phyloP scores from a whole-genome alignment of 2,888 invertebrate genomes.

The Mamestra brassicae region DNA sequence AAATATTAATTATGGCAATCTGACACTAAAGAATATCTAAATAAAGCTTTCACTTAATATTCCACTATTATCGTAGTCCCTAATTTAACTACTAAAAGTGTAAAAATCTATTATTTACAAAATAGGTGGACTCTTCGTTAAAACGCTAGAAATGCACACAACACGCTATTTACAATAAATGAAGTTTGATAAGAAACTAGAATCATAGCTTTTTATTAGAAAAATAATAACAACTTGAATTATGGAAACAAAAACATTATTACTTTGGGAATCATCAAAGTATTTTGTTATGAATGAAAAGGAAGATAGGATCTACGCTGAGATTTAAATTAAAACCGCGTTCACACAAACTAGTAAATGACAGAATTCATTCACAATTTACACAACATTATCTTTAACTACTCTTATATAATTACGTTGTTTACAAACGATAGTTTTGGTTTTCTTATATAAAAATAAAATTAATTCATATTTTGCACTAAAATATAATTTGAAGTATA shows the following conservation, averaged over 20 bases:
- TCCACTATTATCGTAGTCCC: slow-evolving; percentile 72
- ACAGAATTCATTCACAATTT: slow-evolving; percentile 42
- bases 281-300: not conserved
- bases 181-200: slow-evolving; percentile 54
- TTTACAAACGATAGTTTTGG: slow-evolving; percentile 75
- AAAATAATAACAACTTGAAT: slow-evolving; percentile 49
- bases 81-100: slow-evolving; percentile 82
- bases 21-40: slow-evolving; percentile 82
- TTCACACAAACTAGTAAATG: slow-evolving; percentile 37
- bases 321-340: slow-evolving; percentile 15
- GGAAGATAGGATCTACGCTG: not conserved
- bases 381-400: slow-evolving; percentile 46
- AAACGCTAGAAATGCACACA: slow-evolving; percentile 86
- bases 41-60: slow-evolving; percentile 86
- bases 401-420: slow-evolving; percentile 47
- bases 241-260: slow-evolving; percentile 8
- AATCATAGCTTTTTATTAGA: slow-evolving; percentile 28
- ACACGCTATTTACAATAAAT: slow-evolving; percentile 77
- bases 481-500: slow-evolving; percentile 55
- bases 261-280: slow-evolving; percentile 9
- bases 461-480: slow-evolving; percentile 70
- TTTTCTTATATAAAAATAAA: slow-evolving; percentile 82
- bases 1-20: slow-evolving; percentile 83
- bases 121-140: slow-evolving; percentile 91
- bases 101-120: slow-evolving; percentile 90